Evolutionary conservation across 2,888 invertebrate species (phyloP).

Genomic region (Biston betularia): DNA sequence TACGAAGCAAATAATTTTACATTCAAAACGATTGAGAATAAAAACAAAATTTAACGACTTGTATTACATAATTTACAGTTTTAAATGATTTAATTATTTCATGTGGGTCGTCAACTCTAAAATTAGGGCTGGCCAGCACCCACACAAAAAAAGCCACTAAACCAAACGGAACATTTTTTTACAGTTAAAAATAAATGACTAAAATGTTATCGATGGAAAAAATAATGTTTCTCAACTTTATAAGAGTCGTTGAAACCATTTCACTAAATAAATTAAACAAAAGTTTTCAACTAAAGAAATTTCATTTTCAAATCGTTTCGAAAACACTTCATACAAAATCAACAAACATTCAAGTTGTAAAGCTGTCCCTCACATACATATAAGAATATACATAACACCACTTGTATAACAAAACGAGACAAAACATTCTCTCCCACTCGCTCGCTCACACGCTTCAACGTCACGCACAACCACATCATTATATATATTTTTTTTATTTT

Average conservation of each 20-base stretch:
- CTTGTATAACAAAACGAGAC: slow-evolving; percentile 38
- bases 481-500: slow-evolving; percentile 52
- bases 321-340: slow-evolving; percentile 12
- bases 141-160: too few species aligned
- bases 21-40: not conserved
- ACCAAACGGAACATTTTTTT: not conserved
- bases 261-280: not conserved
- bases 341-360: slow-evolving; percentile 11
- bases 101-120: not conserved
- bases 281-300: not conserved
- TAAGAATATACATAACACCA: slow-evolving; percentile 31
- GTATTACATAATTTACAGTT: too few species aligned
- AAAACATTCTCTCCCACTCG: slow-evolving; percentile 46
- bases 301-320: not conserved
- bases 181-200: not conserved
- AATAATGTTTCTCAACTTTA: not conserved
- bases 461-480: slow-evolving; percentile 73
- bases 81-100: too few species aligned
- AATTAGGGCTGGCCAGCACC: not conserved
- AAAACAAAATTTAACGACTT: too few species aligned
- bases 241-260: slow-evolving; percentile 3
- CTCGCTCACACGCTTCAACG: slow-evolving; percentile 51
- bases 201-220: not conserved
- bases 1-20: not conserved
- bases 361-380: slow-evolving; percentile 19